A percentile compares a stretch with the other conserved stretches of the same genome.
Evolutionary conservation across 2,888 invertebrate species (phyloP).

Genomic region (Cephus nigrinus): DNA sequence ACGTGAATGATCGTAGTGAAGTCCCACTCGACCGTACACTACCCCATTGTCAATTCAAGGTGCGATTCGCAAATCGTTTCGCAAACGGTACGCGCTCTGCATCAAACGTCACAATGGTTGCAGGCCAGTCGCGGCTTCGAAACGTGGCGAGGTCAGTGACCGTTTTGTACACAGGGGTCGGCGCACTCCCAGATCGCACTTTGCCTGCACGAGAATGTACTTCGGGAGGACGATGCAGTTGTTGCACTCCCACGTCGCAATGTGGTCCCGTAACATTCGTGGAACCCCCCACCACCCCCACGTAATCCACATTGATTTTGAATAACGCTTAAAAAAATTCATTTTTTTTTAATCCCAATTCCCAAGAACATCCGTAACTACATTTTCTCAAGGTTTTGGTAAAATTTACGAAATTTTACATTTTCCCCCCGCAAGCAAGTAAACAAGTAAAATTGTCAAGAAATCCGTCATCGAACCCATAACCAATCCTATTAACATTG

Average conservation of each 20-base stretch:
- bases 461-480: background rate
- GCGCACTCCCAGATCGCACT: slow-evolving; percentile 49
- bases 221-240: slow-evolving; percentile 46
- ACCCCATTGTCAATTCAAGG: background rate
- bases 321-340: background rate
- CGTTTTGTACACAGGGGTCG: slow-evolving; percentile 61
- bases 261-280: slow-evolving; percentile 66
- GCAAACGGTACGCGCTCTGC: slow-evolving; percentile 23
- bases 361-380: background rate
- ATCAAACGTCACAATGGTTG: slow-evolving; percentile 2
- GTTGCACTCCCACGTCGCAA: slow-evolving; percentile 64
- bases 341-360: background rate
- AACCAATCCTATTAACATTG: background rate
- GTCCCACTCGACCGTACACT: background rate
- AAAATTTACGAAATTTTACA: background rate
- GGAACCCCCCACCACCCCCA: slow-evolving; percentile 42
- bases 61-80: slow-evolving; percentile 9
- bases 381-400: background rate
- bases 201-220: slow-evolving; percentile 33
- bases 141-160: slow-evolving; percentile 56
- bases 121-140: slow-evolving; percentile 20
- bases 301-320: slow-evolving; percentile 16
- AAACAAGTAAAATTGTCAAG: background rate
- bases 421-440: background rate
- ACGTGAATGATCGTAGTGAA: slow-evolving; percentile 1